Conservation (phyloP, 2,888 invertebrate species). For the Heteropelma amictum region DNA sequence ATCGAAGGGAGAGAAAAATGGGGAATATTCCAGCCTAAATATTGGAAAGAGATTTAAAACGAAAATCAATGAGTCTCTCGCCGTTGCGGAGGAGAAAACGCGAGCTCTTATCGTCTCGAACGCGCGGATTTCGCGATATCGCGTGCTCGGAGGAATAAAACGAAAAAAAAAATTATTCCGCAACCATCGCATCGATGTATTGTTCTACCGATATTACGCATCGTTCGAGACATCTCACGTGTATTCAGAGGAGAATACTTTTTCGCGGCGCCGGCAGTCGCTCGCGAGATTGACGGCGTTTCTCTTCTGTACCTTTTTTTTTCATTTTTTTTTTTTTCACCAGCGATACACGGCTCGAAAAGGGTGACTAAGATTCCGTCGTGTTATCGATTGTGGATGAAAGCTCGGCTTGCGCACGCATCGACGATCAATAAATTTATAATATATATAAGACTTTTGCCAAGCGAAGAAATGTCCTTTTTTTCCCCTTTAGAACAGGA, state of each 20-base stretch:
- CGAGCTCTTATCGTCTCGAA: neutral
- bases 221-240: conserved; percentile 8
- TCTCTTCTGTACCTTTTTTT: conserved; percentile 4
- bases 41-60: neutral
- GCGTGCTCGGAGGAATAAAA: neutral
- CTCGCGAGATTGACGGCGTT: neutral
- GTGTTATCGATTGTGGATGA: conserved; percentile 23
- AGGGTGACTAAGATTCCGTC: conserved; percentile 5
- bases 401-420: conserved; percentile 1
- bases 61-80: neutral
- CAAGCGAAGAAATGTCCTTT: neutral
- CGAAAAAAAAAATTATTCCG: neutral
- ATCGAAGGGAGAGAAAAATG: neutral
- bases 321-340: neutral
- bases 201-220: conserved; percentile 15
- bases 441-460: conserved; percentile 6
- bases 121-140: neutral
- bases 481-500: neutral
- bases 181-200: neutral
- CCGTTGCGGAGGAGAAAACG: neutral
- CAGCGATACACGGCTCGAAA: neutral
- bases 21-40: neutral
- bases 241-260: neutral
- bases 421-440: no score
- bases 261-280: neutral